Conservation (phyloP, 2,113 vertebrate species). For the Clarias macrocephalus region DNA sequence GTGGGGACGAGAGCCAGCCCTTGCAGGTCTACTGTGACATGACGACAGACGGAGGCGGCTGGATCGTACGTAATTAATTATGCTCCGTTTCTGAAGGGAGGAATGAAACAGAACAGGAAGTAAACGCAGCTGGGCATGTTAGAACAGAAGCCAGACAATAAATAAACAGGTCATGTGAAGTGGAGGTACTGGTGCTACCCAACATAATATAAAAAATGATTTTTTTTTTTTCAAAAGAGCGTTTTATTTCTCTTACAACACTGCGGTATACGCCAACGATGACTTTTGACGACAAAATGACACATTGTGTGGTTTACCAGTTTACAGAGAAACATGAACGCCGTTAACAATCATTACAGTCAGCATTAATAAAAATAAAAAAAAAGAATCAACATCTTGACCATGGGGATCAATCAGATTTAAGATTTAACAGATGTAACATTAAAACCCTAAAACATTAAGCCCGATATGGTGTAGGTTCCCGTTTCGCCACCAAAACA, state of each 20-base stretch:
- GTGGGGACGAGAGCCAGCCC: slow-evolving; percentile 83
- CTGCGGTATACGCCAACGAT: background rate
- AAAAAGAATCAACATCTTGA: background rate
- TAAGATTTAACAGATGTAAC: background rate
- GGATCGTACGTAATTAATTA: slow-evolving; percentile 85
- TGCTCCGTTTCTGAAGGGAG: background rate
- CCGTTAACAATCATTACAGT: background rate
- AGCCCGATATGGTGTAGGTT: too few species aligned
- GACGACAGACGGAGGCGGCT: slow-evolving; percentile 90
- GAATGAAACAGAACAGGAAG: background rate
- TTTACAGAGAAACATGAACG: background rate
- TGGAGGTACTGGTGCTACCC: background rate
- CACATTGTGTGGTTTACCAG: background rate
- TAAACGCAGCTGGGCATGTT: too few species aligned
- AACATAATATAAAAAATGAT: background rate
- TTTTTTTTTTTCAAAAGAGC: background rate
- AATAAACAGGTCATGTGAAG: background rate
- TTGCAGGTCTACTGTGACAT: slow-evolving; percentile 94
- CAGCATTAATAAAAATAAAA: background rate
- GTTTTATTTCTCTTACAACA: background rate
- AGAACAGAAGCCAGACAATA: background rate
- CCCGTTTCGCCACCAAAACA: too few species aligned
- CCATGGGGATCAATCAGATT: background rate
- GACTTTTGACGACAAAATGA: background rate
- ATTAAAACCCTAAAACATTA: too few species aligned